Evolutionary conservation across 2,113 vertebrate species (phyloP), one percentile per base, ranked within the genome.

Genomic region (Megalops atlanticus): DNA sequence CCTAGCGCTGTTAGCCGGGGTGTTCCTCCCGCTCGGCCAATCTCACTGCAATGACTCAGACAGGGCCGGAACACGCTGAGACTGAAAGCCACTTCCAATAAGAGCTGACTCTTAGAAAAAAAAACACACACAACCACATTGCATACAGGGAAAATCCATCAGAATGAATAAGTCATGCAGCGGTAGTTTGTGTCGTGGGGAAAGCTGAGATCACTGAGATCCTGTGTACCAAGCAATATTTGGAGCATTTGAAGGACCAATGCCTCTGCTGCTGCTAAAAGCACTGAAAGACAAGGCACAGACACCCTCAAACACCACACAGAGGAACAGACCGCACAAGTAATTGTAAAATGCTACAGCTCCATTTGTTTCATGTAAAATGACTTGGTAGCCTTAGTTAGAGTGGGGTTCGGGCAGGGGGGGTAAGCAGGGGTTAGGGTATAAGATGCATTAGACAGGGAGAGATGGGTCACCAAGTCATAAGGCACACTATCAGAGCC

Each of bases 141-240:
- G 76, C 84, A 77, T 87, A 93, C 91, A 94, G 88, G 86, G 89
- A 91, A 93, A 94, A 90, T 89, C 91, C 92, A 93, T 94, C 93
- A 94, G 89, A 87, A 93, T 93, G 82, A 94, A 94, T 94, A 92
- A 94, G 89, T 93, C 86, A 94, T 90, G 79, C 80, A 81, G 82
- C 82, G 87, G 90, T 90, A 82, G 77, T 85, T 81, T 73, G 86
- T 91, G 84, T 90, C 86, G 82, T 78, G 84, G 79, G 86, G 5
- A 70, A 85, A 88, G 87, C 89, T 87, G 82, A 88, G 82, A 82
- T 79, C 86, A 82, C 86, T 76, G 86, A 84, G 84, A 31, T 84
- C 85, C 89, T 88, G 91, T 85, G 89, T 86, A 90, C 89, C 89
- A 77, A 84, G 78, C 73, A 86, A 87, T 85, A 81, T 91, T n/a